Evolutionary conservation across 2,888 invertebrate genomes (phyloP).

Genomic region (Scaptomyza flava): DNA sequence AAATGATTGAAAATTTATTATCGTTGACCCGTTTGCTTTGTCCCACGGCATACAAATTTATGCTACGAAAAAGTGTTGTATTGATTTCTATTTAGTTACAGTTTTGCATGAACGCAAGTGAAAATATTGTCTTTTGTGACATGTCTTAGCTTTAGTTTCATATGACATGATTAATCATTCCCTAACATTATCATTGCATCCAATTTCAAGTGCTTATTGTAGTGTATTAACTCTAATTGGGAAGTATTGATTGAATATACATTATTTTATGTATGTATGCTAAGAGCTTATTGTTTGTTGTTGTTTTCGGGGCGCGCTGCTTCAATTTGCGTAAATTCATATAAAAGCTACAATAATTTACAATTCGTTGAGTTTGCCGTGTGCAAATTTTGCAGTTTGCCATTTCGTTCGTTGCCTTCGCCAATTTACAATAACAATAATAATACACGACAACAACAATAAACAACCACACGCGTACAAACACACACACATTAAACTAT

Average conservation of each 20-base stretch:
- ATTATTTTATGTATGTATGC: slow-evolving; percentile 1
- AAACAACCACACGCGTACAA: slow-evolving; percentile 40
- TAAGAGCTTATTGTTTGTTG: slow-evolving; percentile 33
- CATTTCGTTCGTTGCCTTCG: slow-evolving; percentile 58
- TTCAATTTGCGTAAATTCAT: slow-evolving; percentile 58
- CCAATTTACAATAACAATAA: slow-evolving; percentile 52
- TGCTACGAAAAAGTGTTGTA: neutral
- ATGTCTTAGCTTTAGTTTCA: slow-evolving; percentile 28
- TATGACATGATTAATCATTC: slow-evolving; percentile 60
- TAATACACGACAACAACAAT: slow-evolving; percentile 15
- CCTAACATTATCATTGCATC: slow-evolving; percentile 2
- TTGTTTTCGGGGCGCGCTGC: slow-evolving; percentile 26
- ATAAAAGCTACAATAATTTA: slow-evolving; percentile 68
- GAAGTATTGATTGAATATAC: slow-evolving; percentile 21
- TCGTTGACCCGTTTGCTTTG: slow-evolving; percentile 37
- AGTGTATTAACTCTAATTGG: slow-evolving; percentile 3
- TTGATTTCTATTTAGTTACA: slow-evolving; percentile 23
- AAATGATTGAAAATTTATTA: slow-evolving; percentile 79
- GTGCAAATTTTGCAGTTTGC: slow-evolving; percentile 67
- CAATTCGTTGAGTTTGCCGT: slow-evolving; percentile 74
- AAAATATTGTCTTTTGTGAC: slow-evolving; percentile 57
- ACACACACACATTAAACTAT: slow-evolving; percentile 53
- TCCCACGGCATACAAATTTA: slow-evolving; percentile 14
- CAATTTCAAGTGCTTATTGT: neutral
- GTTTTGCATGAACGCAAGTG: slow-evolving; percentile 66